Percentiles rank a stretch among this genome's conserved stretches.
phyloP scores from a whole-genome alignment of 2,888 invertebrate species.

The Troides aeacus region DNA sequence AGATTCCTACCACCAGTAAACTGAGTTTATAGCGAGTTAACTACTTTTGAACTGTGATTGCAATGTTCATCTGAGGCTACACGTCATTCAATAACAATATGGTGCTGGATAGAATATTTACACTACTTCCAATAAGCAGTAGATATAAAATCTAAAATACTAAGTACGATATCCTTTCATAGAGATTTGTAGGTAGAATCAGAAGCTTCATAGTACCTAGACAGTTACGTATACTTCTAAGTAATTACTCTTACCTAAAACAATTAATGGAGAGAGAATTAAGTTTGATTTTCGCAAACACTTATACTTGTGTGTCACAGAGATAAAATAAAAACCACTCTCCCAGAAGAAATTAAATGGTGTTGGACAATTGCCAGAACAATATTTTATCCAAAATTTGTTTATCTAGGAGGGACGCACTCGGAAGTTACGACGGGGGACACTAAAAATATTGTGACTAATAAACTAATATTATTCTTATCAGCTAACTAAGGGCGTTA shows the following conservation, averaged over 20 bases:
- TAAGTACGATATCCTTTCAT: no score
- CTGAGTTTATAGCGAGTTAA: no score
- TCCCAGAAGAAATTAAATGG: slow-evolving; percentile 25
- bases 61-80: no score
- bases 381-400: slow-evolving; percentile 27
- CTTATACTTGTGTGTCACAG: slow-evolving; percentile 18
- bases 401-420: slow-evolving; percentile 23
- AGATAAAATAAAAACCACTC: slow-evolving; percentile 24
- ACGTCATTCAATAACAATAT: no score
- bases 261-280: neutral
- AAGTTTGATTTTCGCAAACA: slow-evolving; percentile 5
- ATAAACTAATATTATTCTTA: slow-evolving; percentile 19
- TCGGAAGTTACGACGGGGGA: slow-evolving; percentile 14
- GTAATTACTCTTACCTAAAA: neutral
- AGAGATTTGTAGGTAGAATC: no score
- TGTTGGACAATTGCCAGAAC: slow-evolving; percentile 24
- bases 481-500: neutral
- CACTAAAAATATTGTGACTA: slow-evolving; percentile 14
- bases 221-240: neutral
- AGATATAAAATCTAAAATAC: no score
- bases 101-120: no score
- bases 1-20: no score
- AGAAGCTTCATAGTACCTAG: no score
- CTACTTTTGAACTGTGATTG: no score
- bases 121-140: no score